Evolutionary conservation across 1,140 invertebrate genomes (phyloP).

Genomic region (Ostrea edulis): DNA sequence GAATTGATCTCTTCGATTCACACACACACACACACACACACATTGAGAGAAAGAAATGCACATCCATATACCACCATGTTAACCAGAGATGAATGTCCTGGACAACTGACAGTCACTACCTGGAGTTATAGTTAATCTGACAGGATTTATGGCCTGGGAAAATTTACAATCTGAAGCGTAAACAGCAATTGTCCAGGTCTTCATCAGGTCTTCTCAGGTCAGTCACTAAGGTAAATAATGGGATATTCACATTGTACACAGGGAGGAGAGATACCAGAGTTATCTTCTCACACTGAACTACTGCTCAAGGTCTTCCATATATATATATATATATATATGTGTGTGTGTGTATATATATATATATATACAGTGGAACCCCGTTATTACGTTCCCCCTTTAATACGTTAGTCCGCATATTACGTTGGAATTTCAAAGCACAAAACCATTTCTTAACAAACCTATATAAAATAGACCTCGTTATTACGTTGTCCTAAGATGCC

Average conservation of each 20-base stretch:
- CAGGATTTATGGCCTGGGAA: constrained; percentile 24
- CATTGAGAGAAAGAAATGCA: neutral
- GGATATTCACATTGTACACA: neutral
- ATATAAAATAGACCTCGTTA: too few species aligned
- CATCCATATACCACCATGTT: too few species aligned
- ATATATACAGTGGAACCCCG: too few species aligned
- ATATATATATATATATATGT: too few species aligned
- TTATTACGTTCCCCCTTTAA: too few species aligned
- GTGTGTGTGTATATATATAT: too few species aligned
- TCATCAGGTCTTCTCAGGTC: neutral
- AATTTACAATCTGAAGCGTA: neutral
- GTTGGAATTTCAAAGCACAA: too few species aligned
- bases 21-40: too few species aligned
- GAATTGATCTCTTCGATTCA: too few species aligned
- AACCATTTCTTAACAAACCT: too few species aligned
- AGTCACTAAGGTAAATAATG: neutral
- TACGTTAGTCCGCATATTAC: too few species aligned
- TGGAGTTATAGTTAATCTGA: neutral
- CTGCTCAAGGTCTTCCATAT: neutral
- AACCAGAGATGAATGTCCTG: neutral
- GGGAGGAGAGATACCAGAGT: neutral
- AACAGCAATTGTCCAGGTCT: neutral
- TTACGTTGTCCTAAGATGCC: too few species aligned
- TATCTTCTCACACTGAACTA: neutral
- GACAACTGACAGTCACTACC: neutral